Evolutionary conservation across 2,888 invertebrate genomes (phyloP), one percentile per base, ranked within the genome.

Genomic region (Cinara cedri): DNA sequence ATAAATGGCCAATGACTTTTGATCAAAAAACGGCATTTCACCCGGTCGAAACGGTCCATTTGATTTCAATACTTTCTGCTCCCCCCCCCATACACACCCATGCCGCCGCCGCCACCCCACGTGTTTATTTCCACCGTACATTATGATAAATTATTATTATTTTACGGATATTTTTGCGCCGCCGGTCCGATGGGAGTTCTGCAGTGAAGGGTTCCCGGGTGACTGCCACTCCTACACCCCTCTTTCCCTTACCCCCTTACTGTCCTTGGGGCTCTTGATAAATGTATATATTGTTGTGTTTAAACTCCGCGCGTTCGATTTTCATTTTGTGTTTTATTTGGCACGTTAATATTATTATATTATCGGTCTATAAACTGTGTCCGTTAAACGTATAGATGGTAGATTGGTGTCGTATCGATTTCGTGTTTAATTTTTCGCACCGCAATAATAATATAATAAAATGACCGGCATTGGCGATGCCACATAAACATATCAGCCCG

Each of bases 1-100:
- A 42, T 63, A 54, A 74, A 74, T 74, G 42, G 63, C 51, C 74
- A 44, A 74, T 63, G 63, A 63, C 63, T 74, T 65, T 74, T 65
- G 63, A 65, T 54, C 19, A 19, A 42, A 55, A 74, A 74, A 54
- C 34, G n/a, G n/a, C 24, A 24, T 65, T 74, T 34, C 24, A 4
- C 24, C 42, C 13, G 3, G 34, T 34, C 19, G 49, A 72, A 74
- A 74, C 72, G 65, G 74, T 74, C 65, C 74, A 65, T 74, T 74
- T 65, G 63, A 74, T 74, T 65, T 74, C 74, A 74, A 65, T 65
- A 65, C 63, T 11, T 24, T 46, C 72, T n/a, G 21, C 34, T 6
- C 3, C 34, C 34, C 34, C n/a, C 34, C n/a, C 34, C 34, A 34
- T 6, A 34, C 34, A 34, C 34, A 34, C 34, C 3, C 34, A 34